phyloP scores from a whole-genome alignment of 2,113 vertebrate species.

The Psilopsiagon aurifrons region DNA sequence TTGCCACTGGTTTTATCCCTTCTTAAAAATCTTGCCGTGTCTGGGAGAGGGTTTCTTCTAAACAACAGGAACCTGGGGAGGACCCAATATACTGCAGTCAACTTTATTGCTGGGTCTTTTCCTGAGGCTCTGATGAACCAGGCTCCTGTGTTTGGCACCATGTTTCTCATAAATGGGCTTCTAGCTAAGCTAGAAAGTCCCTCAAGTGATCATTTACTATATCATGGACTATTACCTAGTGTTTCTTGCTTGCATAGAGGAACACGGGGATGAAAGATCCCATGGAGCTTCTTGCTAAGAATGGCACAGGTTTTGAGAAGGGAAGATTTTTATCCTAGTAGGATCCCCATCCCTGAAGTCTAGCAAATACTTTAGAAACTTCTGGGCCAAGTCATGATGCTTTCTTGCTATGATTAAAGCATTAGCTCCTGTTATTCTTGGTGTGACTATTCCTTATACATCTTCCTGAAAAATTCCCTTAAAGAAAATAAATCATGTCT shows the following conservation, averaged over 20 bases:
- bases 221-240: background rate
- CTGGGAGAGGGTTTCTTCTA: background rate
- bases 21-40: background rate
- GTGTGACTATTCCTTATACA: conserved; percentile 21
- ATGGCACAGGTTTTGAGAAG: background rate
- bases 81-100: fast-evolving
- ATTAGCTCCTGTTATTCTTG: background rate
- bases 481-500: conserved; percentile 1
- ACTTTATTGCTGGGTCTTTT: background rate
- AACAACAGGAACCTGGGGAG: background rate
- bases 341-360: background rate
- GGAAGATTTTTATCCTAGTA: conserved; percentile 4
- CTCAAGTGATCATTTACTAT: background rate
- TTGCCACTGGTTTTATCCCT: background rate
- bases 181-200: background rate
- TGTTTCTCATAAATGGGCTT: background rate
- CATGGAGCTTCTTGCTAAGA: background rate
- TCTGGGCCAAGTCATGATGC: background rate
- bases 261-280: background rate
- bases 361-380: conserved; percentile 1
- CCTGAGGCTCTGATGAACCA: background rate
- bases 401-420: background rate
- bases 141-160: background rate
- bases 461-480: background rate
- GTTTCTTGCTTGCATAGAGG: background rate